Evolutionary conservation across 2,113 vertebrate genomes (phyloP).

Genomic region (Dicerorhinus sumatrensis): DNA sequence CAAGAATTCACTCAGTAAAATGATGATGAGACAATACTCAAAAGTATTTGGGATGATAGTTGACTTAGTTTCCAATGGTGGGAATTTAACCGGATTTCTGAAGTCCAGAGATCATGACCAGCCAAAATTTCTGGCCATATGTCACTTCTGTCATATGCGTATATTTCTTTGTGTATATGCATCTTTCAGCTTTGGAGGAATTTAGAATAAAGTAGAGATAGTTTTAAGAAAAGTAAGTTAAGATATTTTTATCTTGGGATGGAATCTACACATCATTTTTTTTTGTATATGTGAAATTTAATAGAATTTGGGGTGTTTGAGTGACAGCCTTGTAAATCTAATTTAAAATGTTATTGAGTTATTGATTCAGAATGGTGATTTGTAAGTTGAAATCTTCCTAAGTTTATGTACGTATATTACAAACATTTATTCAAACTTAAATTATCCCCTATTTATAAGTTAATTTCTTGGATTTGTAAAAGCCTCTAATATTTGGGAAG

Average conservation of each 20-base stretch:
- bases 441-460: not conserved
- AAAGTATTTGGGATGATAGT: not conserved
- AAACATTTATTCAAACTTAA: not conserved
- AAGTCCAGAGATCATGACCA: not conserved
- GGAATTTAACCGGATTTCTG: not conserved
- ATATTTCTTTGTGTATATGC: not conserved
- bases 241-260: not conserved
- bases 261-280: not conserved
- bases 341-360: not conserved
- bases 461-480: constrained; percentile 24
- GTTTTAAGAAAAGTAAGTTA: not conserved
- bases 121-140: not conserved
- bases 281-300: constrained; percentile 36
- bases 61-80: not conserved
- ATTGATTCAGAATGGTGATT: constrained; percentile 5
- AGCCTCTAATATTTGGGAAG: not conserved
- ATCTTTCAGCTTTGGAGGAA: not conserved
- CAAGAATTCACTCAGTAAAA: not conserved
- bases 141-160: not conserved
- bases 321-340: not conserved
- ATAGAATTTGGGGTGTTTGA: not conserved
- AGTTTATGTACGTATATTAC: not conserved
- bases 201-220: not conserved
- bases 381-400: constrained; percentile 36
- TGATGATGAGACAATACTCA: not conserved